phyloP scores from a whole-genome alignment of 2,888 invertebrate species.

The Cephus pulcher region DNA sequence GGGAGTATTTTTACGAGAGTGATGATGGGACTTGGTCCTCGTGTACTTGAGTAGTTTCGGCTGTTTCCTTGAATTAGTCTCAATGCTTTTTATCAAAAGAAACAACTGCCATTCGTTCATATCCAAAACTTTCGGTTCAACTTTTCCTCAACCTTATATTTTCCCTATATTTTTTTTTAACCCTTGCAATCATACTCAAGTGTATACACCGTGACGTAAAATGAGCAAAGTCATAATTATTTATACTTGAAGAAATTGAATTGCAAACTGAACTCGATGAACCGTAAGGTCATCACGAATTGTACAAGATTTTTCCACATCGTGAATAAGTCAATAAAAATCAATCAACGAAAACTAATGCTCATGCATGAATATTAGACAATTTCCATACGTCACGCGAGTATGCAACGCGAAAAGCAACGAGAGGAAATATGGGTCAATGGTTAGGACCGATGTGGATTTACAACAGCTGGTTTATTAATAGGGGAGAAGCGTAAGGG shows the following conservation, averaged over 20 bases:
- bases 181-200: not conserved
- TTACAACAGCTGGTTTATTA: not conserved
- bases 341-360: not conserved
- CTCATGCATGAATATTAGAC: not conserved
- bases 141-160: not conserved
- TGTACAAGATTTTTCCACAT: not conserved
- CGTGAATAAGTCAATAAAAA: not conserved
- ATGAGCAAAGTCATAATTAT: not conserved
- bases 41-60: not conserved
- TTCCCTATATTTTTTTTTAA: no score
- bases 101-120: not conserved
- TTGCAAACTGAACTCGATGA: not conserved
- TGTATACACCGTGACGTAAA: not conserved
- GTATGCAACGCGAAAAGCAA: not conserved
- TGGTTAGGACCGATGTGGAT: not conserved
- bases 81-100: not conserved
- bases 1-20: not conserved
- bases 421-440: not conserved
- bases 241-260: not conserved
- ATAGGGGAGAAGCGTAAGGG: not conserved
- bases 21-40: not conserved
- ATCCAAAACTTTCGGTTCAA: not conserved
- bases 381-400: not conserved
- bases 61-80: not conserved
- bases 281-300: not conserved